Percentiles rank a stretch among this genome's conserved stretches.
Conservation (phyloP, 2,113 vertebrate genomes). For the Pelusios castaneus region DNA sequence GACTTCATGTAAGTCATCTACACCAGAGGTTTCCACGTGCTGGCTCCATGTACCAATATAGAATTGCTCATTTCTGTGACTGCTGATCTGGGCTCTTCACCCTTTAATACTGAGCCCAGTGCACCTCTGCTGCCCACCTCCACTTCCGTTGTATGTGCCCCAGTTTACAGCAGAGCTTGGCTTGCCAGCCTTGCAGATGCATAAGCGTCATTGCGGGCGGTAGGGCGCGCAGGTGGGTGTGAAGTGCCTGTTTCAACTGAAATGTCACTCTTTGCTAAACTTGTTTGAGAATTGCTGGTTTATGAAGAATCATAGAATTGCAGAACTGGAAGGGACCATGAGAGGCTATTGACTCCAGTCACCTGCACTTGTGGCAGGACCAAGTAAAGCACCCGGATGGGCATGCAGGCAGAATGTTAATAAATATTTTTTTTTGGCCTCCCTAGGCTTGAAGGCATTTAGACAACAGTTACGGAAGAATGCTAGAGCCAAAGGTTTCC, state of each 20-base stretch:
- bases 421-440: background rate
- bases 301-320: background rate
- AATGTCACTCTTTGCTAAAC: background rate
- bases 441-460: constrained; percentile 93
- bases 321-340: no score
- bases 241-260: rapidly evolving
- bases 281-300: background rate
- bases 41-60: background rate
- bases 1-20: background rate
- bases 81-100: background rate
- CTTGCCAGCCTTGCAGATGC: background rate
- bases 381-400: background rate
- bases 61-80: background rate
- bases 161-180: background rate
- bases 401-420: background rate
- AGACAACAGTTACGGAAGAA: constrained; percentile 95
- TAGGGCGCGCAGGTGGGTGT: rapidly evolving
- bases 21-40: background rate
- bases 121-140: background rate
- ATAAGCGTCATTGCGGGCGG: background rate
- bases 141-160: background rate
- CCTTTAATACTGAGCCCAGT: rapidly evolving
- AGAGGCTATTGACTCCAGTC: no score
- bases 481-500: constrained; percentile 89
- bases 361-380: no score